A percentile compares a stretch with the other conserved stretches of the same genome.
Evolutionary conservation across 2,113 vertebrate genomes (phyloP).

Genomic region (Balaenoptera acutorostrata): DNA sequence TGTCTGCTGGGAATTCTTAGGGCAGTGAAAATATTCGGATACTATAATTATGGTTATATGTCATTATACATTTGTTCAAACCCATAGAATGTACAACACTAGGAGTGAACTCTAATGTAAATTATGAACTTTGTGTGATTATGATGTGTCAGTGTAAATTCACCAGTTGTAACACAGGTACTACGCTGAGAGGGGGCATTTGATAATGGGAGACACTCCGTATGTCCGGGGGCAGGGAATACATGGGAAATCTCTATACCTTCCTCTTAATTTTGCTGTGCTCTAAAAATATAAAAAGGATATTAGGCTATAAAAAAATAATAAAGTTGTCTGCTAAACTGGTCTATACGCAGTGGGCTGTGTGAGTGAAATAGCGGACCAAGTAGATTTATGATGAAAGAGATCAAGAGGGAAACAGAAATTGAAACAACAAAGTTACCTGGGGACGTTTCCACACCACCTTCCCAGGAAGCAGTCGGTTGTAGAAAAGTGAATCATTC

Average conservation of each 20-base stretch:
- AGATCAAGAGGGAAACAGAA: not conserved
- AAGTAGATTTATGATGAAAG: not conserved
- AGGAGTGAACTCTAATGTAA: not conserved
- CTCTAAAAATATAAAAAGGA: not conserved
- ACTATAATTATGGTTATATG: not conserved
- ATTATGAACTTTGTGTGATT: not conserved
- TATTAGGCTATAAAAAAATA: not conserved
- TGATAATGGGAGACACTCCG: too few species aligned
- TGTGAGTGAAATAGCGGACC: not conserved
- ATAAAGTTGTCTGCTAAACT: not conserved
- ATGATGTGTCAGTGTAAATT: not conserved
- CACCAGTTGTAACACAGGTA: not conserved
- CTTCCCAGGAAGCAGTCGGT: constrained; percentile 75
- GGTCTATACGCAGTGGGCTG: not conserved
- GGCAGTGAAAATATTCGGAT: not conserved
- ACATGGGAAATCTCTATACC: not conserved
- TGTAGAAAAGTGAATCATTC: constrained; percentile 87
- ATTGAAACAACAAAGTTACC: constrained; percentile 78
- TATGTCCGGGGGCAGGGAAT: too few species aligned
- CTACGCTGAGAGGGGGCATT: not conserved
- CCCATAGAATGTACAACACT: not conserved
- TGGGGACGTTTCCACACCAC: constrained; percentile 93
- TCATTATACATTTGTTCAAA: not conserved
- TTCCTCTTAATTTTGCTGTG: not conserved
- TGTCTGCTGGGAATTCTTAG: not conserved